Percentiles rank a stretch among this genome's conserved stretches.
Evolutionary conservation across 1,140 invertebrate genomes (phyloP).

Genomic region (Oncopeltus fasciatus): DNA sequence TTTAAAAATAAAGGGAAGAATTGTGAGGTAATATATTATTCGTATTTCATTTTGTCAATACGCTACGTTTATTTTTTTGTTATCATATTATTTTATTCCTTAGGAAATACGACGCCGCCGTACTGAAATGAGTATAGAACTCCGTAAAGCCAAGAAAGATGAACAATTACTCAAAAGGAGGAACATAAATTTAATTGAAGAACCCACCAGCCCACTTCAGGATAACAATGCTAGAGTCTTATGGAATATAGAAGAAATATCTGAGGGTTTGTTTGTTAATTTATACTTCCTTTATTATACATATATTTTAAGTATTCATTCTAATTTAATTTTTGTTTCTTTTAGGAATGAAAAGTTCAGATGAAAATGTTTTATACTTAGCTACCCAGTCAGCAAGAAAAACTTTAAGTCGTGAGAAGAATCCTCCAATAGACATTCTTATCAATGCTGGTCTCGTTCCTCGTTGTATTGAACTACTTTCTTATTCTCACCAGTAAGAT

Average conservation of each 20-base stretch:
- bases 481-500: constrained; percentile 49
- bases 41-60: background rate
- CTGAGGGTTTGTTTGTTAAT: constrained; percentile 18
- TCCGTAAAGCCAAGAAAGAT: constrained; percentile 86
- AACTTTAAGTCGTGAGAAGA: constrained; percentile 77
- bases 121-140: constrained; percentile 71
- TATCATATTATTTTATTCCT: constrained; percentile 15
- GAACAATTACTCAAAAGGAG: constrained; percentile 89
- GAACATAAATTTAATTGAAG: constrained; percentile 51
- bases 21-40: constrained; percentile 28
- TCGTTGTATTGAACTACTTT: constrained; percentile 63
- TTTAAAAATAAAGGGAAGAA: constrained; percentile 36
- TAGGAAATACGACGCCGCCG: constrained; percentile 77
- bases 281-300: background rate
- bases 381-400: constrained; percentile 70
- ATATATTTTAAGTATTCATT: no score
- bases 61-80: background rate
- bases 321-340: constrained; percentile 13
- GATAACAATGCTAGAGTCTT: constrained; percentile 32
- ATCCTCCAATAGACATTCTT: constrained; percentile 86
- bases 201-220: constrained; percentile 38
- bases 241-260: constrained; percentile 30
- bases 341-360: constrained; percentile 41
- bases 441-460: constrained; percentile 75
- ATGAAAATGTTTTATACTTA: constrained; percentile 43